Evolutionary conservation across 2,888 invertebrate genomes (phyloP).

Genomic region (Dyspetes luteomarginatus): DNA sequence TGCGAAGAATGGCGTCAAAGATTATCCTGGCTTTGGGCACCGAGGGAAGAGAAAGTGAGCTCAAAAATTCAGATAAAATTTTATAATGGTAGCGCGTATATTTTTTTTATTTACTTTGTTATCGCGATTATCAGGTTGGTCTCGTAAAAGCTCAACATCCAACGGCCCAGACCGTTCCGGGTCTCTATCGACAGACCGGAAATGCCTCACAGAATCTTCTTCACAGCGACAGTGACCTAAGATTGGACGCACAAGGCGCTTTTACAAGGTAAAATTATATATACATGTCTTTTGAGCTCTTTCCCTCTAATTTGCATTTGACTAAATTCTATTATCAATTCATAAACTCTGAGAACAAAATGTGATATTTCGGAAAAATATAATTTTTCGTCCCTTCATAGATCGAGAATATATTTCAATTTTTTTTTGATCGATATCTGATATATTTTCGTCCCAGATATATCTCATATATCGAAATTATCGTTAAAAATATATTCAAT

Average conservation of each 20-base stretch:
- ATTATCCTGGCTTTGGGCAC: conserved; percentile 81
- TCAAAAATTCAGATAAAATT: not conserved
- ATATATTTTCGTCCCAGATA: no score
- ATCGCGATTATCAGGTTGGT: conserved; percentile 76
- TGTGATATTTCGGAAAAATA: no score
- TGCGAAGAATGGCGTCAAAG: conserved; percentile 81
- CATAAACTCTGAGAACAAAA: not conserved
- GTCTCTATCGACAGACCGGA: conserved; percentile 78
- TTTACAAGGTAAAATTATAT: conserved; percentile 82
- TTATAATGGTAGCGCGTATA: no score
- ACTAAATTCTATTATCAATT: not conserved
- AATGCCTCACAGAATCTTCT: conserved; percentile 79
- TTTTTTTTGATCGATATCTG: no score
- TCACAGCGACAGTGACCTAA: conserved; percentile 81
- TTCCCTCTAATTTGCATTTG: not conserved
- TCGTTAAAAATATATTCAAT: no score
- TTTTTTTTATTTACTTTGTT: not conserved
- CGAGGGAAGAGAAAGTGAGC: conserved; percentile 80
- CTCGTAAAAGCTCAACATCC: conserved; percentile 82
- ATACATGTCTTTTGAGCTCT: no score
- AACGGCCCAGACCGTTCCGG: conserved; percentile 80
- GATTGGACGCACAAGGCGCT: conserved; percentile 80
- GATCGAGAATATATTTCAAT: no score
- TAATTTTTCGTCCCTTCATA: no score
- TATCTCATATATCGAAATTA: no score